phyloP scores from a whole-genome alignment of 2,888 invertebrate species.

The Tenthredo amoena region DNA sequence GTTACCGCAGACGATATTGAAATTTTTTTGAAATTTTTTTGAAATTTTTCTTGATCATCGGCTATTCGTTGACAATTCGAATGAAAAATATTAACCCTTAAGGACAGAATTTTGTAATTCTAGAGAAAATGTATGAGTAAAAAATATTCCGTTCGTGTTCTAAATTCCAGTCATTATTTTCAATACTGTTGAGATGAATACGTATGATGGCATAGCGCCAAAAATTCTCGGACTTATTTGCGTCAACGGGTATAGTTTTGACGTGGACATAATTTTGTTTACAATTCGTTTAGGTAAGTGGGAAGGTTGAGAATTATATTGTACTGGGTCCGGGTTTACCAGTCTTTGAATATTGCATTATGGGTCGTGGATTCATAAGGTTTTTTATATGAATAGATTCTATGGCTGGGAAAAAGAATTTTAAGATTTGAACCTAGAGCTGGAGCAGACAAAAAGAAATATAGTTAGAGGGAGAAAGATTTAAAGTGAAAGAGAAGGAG shows the following conservation, averaged over 20 bases:
- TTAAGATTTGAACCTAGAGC: not conserved
- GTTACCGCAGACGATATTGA: too few relatives aligned
- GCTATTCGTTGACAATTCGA: too few relatives aligned
- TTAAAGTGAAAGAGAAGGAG: conserved; percentile 30
- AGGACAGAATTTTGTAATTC: too few relatives aligned
- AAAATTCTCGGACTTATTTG: not conserved
- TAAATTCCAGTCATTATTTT: conserved; percentile 29
- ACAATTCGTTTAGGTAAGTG: not conserved
- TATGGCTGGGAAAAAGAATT: not conserved
- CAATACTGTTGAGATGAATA: not conserved
- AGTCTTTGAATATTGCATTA: conserved; percentile 10
- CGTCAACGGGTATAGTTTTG: conserved; percentile 1
- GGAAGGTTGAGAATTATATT: not conserved
- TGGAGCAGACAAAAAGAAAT: not conserved
- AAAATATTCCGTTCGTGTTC: not conserved
- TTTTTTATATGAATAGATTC: not conserved
- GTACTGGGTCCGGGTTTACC: conserved; percentile 25
- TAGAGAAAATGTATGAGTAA: not conserved
- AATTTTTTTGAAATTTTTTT: too few relatives aligned
- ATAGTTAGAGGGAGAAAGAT: not conserved
- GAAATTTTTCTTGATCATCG: too few relatives aligned
- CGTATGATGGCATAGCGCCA: not conserved
- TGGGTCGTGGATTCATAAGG: not conserved
- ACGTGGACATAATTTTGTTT: conserved; percentile 39
- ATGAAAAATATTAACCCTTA: too few relatives aligned